Evolutionary conservation across 1,140 invertebrate genomes (phyloP), one percentile per base, ranked within the genome.

Genomic region (Polyergus mexicanus): DNA sequence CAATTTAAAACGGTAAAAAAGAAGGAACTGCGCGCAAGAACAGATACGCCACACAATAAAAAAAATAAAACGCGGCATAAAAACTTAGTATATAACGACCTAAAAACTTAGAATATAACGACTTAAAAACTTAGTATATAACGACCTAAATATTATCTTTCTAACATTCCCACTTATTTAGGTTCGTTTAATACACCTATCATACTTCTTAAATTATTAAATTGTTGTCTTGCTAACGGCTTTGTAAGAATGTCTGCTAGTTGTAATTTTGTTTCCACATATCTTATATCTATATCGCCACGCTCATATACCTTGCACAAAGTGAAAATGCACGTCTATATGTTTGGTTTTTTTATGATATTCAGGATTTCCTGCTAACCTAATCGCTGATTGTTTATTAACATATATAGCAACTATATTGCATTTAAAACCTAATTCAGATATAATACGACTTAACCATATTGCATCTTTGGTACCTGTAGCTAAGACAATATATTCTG

Each of bases 231-330:
- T 63, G 58, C 22, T 25, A 71, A 19, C 3, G 78, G 78, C 60
- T 81, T 81, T 22, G 78, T 81, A 44, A 81, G 22, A 25, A 81
- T 62, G 25, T 81, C 66, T 19, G 78, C 78, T 4, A 81, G n/a
- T 62, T 81, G 78, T 6, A 38, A 19, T 25, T 81, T 69, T 44
- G 66, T 38, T 25, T 69, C 25, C 7, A 81, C 56, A 32, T 81
- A 81, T 41, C 16, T 69, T 28, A 81, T 44, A 25, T 58, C 22
- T 60, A 81, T 69, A 35, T 66, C 54, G 16, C 65, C 65, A 6
- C 16, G n/a, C 16, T 47, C 65, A 56, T 69, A 54, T 16, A 60
- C n/a, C 28, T 4, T 54, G 32, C 0, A 81, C n/a, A 28, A 81
- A 81, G 41, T 69, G 66, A 71, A 62, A 81, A 10, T 56, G 62